Percentiles rank a stretch among this genome's conserved stretches.
These are phyloP conservation scores for Antrozous pallidus DNA, from an alignment of 2,797 vertebrate species.

Conservation along the genomic window DNA sequence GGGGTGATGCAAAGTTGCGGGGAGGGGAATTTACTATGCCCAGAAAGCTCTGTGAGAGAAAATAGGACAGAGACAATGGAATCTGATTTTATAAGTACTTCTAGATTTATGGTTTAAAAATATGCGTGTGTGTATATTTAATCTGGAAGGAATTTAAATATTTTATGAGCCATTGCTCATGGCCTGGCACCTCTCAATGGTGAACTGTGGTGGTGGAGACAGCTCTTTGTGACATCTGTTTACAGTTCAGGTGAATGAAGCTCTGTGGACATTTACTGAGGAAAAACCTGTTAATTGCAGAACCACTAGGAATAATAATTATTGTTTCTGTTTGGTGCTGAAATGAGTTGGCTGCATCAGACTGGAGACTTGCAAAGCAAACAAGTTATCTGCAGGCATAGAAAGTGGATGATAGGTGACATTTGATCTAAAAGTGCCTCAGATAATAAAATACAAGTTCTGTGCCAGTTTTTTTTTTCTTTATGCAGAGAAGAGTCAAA, in stretches of 20 bases:
- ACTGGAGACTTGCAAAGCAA: conserved; percentile 35
- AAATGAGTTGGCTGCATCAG: conserved; percentile 28
- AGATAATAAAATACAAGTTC: background rate
- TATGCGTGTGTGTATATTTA: background rate
- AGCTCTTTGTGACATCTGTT: conserved; percentile 26
- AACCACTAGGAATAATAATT: conserved; percentile 42
- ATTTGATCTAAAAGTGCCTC: background rate
- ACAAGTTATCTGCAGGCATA: conserved; percentile 15
- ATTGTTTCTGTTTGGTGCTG: conserved; percentile 17
- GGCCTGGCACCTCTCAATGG: background rate
- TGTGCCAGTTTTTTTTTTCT: background rate
- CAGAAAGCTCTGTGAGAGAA: background rate
- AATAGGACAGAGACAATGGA: conserved; percentile 9
- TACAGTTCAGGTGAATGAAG: conserved; percentile 51
- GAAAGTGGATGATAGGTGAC: background rate
- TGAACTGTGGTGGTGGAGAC: background rate
- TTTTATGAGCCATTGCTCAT: background rate
- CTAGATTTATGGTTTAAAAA: background rate
- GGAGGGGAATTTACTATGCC: background rate
- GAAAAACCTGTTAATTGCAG: conserved; percentile 60
- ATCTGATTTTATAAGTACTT: conserved; percentile 5
- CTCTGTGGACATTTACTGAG: conserved; percentile 20
- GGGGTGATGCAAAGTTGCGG: background rate
- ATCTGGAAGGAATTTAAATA: conserved; percentile 24
- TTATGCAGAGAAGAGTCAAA: background rate